phyloP scores from a whole-genome alignment of 2,113 vertebrate species.

The Emydocephalus ijimae region DNA sequence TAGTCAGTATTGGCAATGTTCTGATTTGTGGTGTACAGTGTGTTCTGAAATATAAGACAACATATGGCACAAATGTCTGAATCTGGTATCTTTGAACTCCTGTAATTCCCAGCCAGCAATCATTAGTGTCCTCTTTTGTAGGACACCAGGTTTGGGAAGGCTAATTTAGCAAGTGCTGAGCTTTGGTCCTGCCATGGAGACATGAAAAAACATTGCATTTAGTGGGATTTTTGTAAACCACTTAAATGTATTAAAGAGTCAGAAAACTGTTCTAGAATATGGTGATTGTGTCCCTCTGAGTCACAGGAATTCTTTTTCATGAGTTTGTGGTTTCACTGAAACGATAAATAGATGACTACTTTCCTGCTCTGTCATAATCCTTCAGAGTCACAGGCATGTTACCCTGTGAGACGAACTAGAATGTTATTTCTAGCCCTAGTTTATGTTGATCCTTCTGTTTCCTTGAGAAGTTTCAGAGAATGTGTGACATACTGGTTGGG shows the following conservation, averaged over 20 bases:
- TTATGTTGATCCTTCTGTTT: not conserved
- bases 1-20: not conserved
- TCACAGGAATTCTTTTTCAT: constrained; percentile 1
- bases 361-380: constrained; percentile 35
- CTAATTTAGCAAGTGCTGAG: not conserved
- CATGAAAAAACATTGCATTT: not conserved
- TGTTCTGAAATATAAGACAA: not conserved
- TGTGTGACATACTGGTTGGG: accelerated
- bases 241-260: not conserved
- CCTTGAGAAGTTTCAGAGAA: accelerated
- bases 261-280: not conserved
- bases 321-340: constrained; percentile 25
- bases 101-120: not conserved
- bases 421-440: constrained; percentile 7
- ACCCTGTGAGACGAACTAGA: not conserved
- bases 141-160: not conserved
- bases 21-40: not conserved
- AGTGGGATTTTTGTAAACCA: not conserved
- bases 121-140: not conserved
- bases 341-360: constrained; percentile 31
- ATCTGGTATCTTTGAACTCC: not conserved
- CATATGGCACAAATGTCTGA: not conserved
- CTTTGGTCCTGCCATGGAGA: not conserved
- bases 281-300: not conserved
- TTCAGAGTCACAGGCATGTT: constrained; percentile 10